Percentiles rank a stretch among this genome's conserved stretches.
phyloP scores from a whole-genome alignment of 2,113 vertebrate genomes.

The Fulmarus glacialis region DNA sequence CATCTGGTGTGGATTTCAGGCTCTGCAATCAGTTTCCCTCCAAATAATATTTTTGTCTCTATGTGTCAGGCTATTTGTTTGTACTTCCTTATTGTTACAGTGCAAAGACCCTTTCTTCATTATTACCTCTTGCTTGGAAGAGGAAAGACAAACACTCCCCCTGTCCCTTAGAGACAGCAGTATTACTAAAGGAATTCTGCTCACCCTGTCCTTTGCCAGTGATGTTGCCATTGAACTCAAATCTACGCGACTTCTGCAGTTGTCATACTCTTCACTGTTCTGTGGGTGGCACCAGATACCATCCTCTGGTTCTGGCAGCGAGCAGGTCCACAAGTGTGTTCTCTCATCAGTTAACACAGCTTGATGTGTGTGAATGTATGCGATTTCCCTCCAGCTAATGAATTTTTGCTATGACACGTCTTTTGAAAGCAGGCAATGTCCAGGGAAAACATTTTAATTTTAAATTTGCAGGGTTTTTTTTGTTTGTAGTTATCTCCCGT shows the following conservation, averaged over 20 bases:
- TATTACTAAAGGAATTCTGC: not conserved
- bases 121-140: not conserved
- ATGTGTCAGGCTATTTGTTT: not conserved
- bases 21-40: not conserved
- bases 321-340: not conserved
- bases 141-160: not conserved
- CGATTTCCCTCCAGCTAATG: not conserved
- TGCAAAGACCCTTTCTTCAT: not conserved
- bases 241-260: not conserved
- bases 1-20: not conserved
- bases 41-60: not conserved
- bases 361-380: not conserved
- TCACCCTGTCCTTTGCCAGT: not conserved
- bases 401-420: not conserved
- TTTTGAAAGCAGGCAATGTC: not conserved
- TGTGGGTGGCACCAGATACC: not conserved
- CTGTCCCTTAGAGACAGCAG: accelerated
- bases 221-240: not conserved
- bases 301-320: not conserved
- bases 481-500: not conserved
- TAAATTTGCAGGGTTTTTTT: not conserved
- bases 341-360: not conserved
- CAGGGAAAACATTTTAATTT: not conserved
- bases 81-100: not conserved
- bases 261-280: not conserved